Evolutionary conservation across 2,797 vertebrate species (phyloP).

Genomic region (Spheniscus humboldti): DNA sequence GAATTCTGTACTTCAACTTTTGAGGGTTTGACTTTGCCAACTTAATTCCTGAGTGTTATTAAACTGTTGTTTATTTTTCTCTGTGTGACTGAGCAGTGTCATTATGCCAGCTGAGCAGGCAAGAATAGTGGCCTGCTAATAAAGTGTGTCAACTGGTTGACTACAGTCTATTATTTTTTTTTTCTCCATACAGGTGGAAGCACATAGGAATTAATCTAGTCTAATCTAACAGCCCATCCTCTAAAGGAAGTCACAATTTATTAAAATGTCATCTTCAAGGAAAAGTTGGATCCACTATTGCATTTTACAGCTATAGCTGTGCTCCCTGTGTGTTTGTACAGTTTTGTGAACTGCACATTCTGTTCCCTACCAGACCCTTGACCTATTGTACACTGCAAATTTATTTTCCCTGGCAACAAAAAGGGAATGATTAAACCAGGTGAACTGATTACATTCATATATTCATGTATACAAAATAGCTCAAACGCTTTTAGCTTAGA

Average conservation of each 20-base stretch:
- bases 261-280: slow-evolving; percentile 50
- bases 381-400: slow-evolving; percentile 8
- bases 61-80: not conserved
- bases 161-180: not conserved
- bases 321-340: not conserved
- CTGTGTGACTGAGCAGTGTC: not conserved
- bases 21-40: not conserved
- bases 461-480: not conserved
- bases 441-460: not conserved
- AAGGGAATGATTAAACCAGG: not conserved
- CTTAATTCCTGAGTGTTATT: not conserved
- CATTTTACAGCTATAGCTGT: slow-evolving; percentile 2
- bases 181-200: not conserved
- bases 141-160: not conserved
- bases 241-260: slow-evolving; percentile 21
- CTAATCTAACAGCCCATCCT: not conserved
- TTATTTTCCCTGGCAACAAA: slow-evolving; percentile 17
- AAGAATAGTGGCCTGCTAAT: not conserved
- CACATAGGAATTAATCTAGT: not conserved
- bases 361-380: slow-evolving; percentile 36
- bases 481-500: not conserved
- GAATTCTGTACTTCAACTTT: not conserved
- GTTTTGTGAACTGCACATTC: slow-evolving; percentile 37
- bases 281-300: slow-evolving; percentile 2
- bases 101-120: not conserved